Evolutionary conservation across 2,113 vertebrate species (phyloP), one percentile per base, ranked within the genome.

Genomic region (Cacatua alba): DNA sequence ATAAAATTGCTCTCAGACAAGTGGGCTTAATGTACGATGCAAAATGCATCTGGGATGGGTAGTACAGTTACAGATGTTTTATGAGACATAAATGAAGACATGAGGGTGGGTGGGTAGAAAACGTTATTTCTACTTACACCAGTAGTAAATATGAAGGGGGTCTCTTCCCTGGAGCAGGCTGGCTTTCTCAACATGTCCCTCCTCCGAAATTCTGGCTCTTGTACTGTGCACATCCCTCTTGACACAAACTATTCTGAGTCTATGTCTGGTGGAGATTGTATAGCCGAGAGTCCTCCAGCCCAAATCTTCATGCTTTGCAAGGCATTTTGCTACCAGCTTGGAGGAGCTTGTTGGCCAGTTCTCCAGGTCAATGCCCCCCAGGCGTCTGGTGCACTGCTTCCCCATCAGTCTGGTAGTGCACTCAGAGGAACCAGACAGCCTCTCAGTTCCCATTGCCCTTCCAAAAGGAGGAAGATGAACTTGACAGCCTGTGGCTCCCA

Each of bases 321-420:
- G n/a, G n/a, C 57, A 13, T 74, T 84, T 91, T 82, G 46, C 16
- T 53, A 13, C 12, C 48, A 37, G 24, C 29, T 63, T 18, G 39
- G 48, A 71, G 60, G n/a, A 68, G 2, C 20, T 0, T 2, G 12
- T 33, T 46, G 76, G 20, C 24, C 1, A 0, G 0, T 68, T 82
- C n/a, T 35, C 7, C 14, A 28, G 55, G 35, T 41, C 0, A 6
- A 48, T 74, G 33, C 17, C 29, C 39, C 35, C 51, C 0, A 3
- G 13, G 39, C 0, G 1, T n/a, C 33, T 37, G 39, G 39, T 9
- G 7, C 13, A 29, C 29, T 84, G 55, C 69, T 84, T 53, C 18
- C 52, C 37, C 25, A 49, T 71, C 71, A 91, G 77, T 43, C 24
- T 68, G 67, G 37, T 24, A 31, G 25, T 13, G 41, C 48, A 13